phyloP scores from a whole-genome alignment of 2,888 invertebrate genomes.

The Agrochola macilenta region DNA sequence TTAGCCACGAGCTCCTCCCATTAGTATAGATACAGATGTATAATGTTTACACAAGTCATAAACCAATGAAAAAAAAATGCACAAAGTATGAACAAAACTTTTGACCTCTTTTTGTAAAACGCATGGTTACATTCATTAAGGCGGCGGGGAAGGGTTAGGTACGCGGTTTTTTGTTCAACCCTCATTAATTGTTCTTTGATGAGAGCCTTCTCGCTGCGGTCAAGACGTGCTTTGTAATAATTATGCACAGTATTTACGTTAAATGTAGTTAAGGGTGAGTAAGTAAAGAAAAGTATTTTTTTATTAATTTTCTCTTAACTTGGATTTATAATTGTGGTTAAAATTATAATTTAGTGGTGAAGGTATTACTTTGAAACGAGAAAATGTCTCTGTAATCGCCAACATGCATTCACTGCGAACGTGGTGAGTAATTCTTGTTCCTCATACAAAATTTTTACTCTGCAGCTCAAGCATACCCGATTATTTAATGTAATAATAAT shows the following conservation, averaged over 20 bases:
- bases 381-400: not conserved
- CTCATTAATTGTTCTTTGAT: conserved; percentile 80
- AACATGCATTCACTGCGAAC: not conserved
- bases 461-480: not conserved
- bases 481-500: too few relatives aligned
- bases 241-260: conserved; percentile 55
- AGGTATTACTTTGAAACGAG: not conserved
- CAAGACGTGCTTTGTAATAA: conserved; percentile 66
- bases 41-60: not conserved
- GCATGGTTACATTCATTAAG: conserved; percentile 75
- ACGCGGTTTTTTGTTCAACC: conserved; percentile 73
- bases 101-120: conserved; percentile 64
- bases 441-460: not conserved
- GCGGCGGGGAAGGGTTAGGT: conserved; percentile 47
- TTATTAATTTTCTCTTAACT: not conserved
- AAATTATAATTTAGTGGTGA: not conserved
- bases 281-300: not conserved
- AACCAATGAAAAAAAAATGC: not conserved
- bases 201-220: conserved; percentile 66
- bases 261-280: conserved; percentile 13
- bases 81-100: conserved; percentile 4
- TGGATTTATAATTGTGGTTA: not conserved
- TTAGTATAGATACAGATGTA: too few relatives aligned
- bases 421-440: not conserved
- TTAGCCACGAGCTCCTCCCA: too few relatives aligned